Evolutionary conservation across 2,797 vertebrate genomes (phyloP).

Genomic region (Ptychadena robeensis): DNA sequence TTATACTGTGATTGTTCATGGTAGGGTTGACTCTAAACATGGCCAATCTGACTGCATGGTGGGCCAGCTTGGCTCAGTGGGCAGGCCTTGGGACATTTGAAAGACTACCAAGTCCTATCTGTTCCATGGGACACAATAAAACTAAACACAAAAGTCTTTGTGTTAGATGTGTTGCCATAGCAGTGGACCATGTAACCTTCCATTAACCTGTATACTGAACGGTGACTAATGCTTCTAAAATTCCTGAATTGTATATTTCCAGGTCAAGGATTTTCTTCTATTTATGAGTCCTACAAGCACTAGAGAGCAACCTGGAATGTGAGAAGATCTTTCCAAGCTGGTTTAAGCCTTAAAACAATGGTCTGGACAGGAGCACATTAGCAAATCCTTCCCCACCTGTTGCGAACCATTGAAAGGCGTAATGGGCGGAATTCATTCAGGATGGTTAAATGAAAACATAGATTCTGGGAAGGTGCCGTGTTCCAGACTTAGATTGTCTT

Average conservation of each 20-base stretch:
- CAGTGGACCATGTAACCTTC: background rate
- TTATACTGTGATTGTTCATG: conserved; percentile 13
- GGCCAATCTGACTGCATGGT: conserved; percentile 16
- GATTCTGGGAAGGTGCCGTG: conserved; percentile 55
- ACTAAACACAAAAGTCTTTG: conserved; percentile 2
- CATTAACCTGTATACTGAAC: background rate
- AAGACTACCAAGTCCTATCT: background rate
- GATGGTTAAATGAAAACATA: conserved; percentile 59
- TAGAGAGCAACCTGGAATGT: conserved; percentile 6
- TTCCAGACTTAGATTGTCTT: conserved; percentile 60
- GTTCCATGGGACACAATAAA: background rate
- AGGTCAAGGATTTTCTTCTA: background rate
- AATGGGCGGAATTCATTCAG: conserved; percentile 37
- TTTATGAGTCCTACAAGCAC: conserved; percentile 9
- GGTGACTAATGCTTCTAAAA: background rate
- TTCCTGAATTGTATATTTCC: background rate
- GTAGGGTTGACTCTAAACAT: background rate
- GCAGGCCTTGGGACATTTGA: background rate
- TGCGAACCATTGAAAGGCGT: conserved; percentile 41
- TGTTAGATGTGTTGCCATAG: background rate
- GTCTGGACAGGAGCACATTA: conserved; percentile 39
- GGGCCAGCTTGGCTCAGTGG: conserved; percentile 5
- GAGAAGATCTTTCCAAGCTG: conserved; percentile 6
- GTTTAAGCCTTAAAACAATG: conserved; percentile 34
- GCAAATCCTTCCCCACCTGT: conserved; percentile 40